Evolutionary conservation across 2,113 vertebrate genomes (phyloP).

Genomic region (Cercopithecus mona): DNA sequence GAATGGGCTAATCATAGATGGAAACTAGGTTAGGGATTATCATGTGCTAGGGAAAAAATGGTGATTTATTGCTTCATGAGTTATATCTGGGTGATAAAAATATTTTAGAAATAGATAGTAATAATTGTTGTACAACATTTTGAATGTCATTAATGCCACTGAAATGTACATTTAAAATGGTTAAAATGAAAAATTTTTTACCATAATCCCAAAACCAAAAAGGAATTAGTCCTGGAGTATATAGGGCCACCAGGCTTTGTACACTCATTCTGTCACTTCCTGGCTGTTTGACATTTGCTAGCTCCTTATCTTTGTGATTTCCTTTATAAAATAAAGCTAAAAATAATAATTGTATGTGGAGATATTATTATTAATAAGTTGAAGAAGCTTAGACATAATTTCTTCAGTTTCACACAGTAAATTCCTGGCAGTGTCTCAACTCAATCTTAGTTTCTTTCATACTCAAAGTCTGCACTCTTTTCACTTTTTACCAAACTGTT

Average conservation of each 20-base stretch:
- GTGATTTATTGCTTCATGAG: not conserved
- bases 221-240: not conserved
- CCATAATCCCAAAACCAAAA: not conserved
- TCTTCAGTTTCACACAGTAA: not conserved
- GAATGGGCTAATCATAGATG: not conserved
- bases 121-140: not conserved
- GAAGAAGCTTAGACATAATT: not conserved
- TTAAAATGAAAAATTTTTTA: not conserved
- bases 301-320: not conserved
- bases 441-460: not conserved
- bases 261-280: not conserved
- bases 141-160: not conserved
- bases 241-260: not conserved
- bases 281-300: not conserved
- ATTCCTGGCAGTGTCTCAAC: not conserved
- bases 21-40: not conserved
- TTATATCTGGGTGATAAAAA: not conserved
- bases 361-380: not conserved
- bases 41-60: not conserved
- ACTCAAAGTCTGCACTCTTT: not conserved
- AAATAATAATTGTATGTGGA: not conserved
- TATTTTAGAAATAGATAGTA: not conserved
- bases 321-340: not conserved
- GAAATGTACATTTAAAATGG: not conserved
- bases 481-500: not conserved